Evolutionary conservation across 1,140 invertebrate species (phyloP), one percentile per base, ranked within the genome.

Genomic region (Drosophila pruinosa): DNA sequence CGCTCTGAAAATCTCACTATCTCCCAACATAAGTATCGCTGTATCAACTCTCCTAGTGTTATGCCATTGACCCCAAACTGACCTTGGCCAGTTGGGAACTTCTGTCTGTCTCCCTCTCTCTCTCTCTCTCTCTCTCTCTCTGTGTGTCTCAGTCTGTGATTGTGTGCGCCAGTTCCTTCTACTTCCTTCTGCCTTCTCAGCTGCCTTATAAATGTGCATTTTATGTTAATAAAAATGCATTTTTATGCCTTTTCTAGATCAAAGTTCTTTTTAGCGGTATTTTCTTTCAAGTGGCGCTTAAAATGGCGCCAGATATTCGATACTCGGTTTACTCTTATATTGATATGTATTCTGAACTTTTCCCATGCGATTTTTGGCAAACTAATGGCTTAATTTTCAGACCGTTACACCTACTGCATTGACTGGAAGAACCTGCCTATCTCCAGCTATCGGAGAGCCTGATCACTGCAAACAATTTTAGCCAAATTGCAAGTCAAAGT

Each of bases 251-350:
- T 54, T 47, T 45, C 48, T 69, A 50, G 43, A 34, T 61, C 21
- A 56, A 62, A 67, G 54, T 72, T 67, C 24, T 26, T 15, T 34
- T n/a, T 41, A 36, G 65, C 77, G 77, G 72, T 38, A 8, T 50
- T 72, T 31, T n/a, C 54, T 80, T 82, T 82, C 58, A 82, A 78
- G 74, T 82, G 78, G 78, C 78, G 78, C 78, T 41, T 74, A 56
- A 78, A 71, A 82, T 82, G 78, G 78, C 78, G 78, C 78, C 78
- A 17, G 8, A 15, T 28, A 2, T 24, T 14, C 28, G 38, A 7
- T 24, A 21, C 2, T 17, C 8, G 28, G 19, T 31, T 34, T 52
- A 45, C 39, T 14, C 6, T 14, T 50, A 53, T 38, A 38, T 22
- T 3, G 8, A 14, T 38, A 31, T 10, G 3, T 17, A 8, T 10